phyloP scores from a whole-genome alignment of 2,797 vertebrate genomes.

The Gymnoscopelus microlampas region DNA sequence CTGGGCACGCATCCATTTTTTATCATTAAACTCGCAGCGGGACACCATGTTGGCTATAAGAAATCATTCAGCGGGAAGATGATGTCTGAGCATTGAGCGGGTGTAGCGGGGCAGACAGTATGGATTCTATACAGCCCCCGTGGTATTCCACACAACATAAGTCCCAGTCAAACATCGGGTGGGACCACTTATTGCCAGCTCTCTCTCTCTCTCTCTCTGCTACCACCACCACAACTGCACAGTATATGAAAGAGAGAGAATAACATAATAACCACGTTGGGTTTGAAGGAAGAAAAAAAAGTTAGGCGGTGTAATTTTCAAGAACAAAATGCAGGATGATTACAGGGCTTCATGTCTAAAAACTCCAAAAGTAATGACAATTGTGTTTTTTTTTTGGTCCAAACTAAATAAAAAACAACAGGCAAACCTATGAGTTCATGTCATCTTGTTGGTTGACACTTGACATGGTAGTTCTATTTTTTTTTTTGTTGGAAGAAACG shows the following conservation, averaged over 20 bases:
- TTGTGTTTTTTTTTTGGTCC: not conserved
- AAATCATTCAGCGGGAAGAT: conserved; percentile 59
- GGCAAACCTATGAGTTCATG: conserved; percentile 11
- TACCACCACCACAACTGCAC: conserved; percentile 59
- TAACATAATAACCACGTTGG: conserved; percentile 49
- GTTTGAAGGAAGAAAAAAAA: conserved; percentile 28
- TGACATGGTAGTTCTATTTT: conserved; percentile 27
- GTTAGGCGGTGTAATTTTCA: conserved; percentile 38
- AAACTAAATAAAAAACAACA: conserved; percentile 33
- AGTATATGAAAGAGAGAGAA: conserved; percentile 39
- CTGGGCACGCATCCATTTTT: conserved; percentile 67
- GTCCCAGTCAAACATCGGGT: conserved; percentile 31
- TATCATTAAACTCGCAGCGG: conserved; percentile 62
- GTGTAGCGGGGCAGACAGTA: conserved; percentile 54
- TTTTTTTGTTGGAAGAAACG: conserved; percentile 8
- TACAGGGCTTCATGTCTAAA: conserved; percentile 23
- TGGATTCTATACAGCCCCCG: conserved; percentile 69
- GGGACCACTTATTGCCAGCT: conserved; percentile 68
- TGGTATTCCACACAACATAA: conserved; percentile 57
- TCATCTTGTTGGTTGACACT: conserved; percentile 53
- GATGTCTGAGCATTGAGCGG: conserved; percentile 52
- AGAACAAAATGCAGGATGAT: conserved; percentile 17
- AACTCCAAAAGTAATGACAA: conserved; percentile 23
- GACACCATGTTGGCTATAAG: conserved; percentile 50
- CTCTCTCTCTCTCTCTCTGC: conserved; percentile 23